Evolutionary conservation across 2,113 vertebrate genomes (phyloP), one percentile per base, ranked within the genome.

Genomic region (Trochalopteron elliotii): DNA sequence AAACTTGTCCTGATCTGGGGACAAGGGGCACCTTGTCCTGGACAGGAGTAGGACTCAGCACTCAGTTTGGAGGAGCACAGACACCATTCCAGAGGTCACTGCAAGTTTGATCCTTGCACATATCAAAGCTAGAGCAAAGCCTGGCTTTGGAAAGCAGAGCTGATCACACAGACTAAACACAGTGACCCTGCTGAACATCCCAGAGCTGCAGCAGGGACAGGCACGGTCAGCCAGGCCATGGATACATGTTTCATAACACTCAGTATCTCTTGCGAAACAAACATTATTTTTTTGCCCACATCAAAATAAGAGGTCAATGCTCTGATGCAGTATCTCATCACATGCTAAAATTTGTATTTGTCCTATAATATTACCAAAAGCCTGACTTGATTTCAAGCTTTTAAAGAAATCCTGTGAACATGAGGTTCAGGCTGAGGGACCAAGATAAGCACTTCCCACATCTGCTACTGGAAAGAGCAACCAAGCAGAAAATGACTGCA

Each of bases 271-370:
- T 86, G 59, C 0, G 0, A 92, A 96, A 92, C 44, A 53, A 84
- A 55, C 1, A 5, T n/a, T n/a, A 27, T 24, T 74, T 53, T 64
- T 89, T 86, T 86, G 53, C 55, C 24, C 39, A 81, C 64, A n/a
- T 83, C 60, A 28, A 69, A 90, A 63, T 28, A 83, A 55, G 60
- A 89, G 88, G 74, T 90, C 86, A 75, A 3, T 44, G 60, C 64
- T 56, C 89, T 63, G 27, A 50, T 70, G 69, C 60, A 39, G 16
- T 67, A 21, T 35, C 63, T 86, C 15, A 69, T 77, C 83, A 80
- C 64, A 23, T 42, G 55, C 25, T 81, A 55, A 86, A 86, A 65
- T 61, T 59, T 59, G 39, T 47, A 67, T 71, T 74, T 65, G 64
- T 74, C 35, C n/a, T 27, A 42, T 35, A 25, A 6, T 61, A 86